Conservation (phyloP, 2,888 invertebrate genomes). For the Nymphalis urticae region DNA sequence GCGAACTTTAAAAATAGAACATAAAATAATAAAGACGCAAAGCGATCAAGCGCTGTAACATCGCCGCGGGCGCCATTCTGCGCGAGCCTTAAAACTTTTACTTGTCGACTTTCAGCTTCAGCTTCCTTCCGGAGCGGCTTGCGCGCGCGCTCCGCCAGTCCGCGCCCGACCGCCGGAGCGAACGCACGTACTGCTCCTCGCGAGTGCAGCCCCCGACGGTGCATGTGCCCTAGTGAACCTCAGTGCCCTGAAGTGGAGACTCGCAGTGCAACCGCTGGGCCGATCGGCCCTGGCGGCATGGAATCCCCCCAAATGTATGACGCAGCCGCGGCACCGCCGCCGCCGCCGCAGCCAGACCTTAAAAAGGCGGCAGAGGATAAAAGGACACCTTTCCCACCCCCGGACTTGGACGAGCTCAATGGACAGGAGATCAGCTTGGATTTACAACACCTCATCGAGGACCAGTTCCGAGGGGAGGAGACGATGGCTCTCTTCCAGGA, state of each 20-base stretch:
- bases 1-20: slow-evolving; percentile 16
- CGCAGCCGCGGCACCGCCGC: slow-evolving; percentile 83
- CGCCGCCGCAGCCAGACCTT: slow-evolving; percentile 83
- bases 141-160: slow-evolving; percentile 61
- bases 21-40: slow-evolving; percentile 7
- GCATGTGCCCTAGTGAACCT: slow-evolving; percentile 72
- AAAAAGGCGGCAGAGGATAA: slow-evolving; percentile 84
- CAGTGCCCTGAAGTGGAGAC: slow-evolving; percentile 80
- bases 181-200: slow-evolving; percentile 53
- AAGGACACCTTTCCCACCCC: slow-evolving; percentile 88
- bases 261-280: slow-evolving; percentile 75
- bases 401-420: slow-evolving; percentile 93
- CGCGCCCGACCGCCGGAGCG: slow-evolving; percentile 65
- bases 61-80: slow-evolving; percentile 36
- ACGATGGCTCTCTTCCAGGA: slow-evolving; percentile 90
- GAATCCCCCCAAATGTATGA: slow-evolving; percentile 95
- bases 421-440: slow-evolving; percentile 96
- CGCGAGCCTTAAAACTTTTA: slow-evolving; percentile 62
- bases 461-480: slow-evolving; percentile 92
- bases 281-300: slow-evolving; percentile 83
- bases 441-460: slow-evolving; percentile 95
- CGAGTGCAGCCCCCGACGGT: slow-evolving; percentile 49
- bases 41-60: not conserved
- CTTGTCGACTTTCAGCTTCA: slow-evolving; percentile 71
- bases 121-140: slow-evolving; percentile 78